Evolutionary conservation across 2,113 vertebrate genomes (phyloP).

Genomic region (Leucopternis melanops): DNA sequence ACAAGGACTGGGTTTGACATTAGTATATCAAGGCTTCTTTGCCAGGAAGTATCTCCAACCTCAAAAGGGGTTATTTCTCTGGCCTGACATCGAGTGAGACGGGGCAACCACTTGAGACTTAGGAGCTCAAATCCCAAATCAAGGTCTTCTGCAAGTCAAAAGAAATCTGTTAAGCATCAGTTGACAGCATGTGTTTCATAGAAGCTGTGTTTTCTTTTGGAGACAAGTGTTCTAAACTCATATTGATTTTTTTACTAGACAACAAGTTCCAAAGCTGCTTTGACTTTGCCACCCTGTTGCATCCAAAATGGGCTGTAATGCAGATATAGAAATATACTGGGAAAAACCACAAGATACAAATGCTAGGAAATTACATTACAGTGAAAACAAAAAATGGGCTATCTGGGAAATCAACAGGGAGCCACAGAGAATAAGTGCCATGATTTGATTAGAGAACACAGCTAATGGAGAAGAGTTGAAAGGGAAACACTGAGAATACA

Average conservation of each 20-base stretch:
- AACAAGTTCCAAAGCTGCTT: not conserved
- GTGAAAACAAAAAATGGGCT: not conserved
- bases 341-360: not conserved
- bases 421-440: not conserved
- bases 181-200: not conserved
- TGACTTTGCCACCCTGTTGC: not conserved
- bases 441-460: not conserved
- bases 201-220: not conserved
- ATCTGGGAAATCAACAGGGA: constrained; percentile 1
- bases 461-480: not conserved
- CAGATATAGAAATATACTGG: not conserved
- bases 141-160: constrained; percentile 17
- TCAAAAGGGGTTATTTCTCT: constrained; percentile 72
- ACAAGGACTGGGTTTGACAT: constrained; percentile 58
- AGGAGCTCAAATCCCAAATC: constrained; percentile 61
- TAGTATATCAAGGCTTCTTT: constrained; percentile 50
- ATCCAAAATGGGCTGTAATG: not conserved
- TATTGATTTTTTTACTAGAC: not conserved
- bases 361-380: not conserved
- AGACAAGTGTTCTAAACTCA: not conserved
- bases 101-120: constrained; percentile 71
- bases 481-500: not conserved
- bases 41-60: constrained; percentile 62
- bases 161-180: not conserved
- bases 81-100: constrained; percentile 64